Conservation (phyloP, 1,140 invertebrate genomes). For the Orius laevigatus region DNA sequence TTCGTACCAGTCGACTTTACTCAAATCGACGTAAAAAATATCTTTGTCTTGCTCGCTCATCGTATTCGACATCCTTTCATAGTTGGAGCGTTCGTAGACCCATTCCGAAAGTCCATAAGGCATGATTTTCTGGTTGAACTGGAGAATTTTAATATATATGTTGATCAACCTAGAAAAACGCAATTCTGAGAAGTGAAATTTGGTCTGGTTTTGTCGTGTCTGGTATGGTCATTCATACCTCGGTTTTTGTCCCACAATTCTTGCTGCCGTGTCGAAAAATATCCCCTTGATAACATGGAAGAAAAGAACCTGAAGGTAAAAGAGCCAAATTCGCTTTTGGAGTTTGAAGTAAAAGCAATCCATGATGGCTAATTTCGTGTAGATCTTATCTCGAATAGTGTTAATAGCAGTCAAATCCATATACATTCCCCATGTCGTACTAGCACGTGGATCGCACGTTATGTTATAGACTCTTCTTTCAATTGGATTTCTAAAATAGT, state of each 20-base stretch:
- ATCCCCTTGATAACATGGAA: constrained; percentile 47
- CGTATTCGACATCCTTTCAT: constrained; percentile 35
- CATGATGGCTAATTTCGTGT: neutral
- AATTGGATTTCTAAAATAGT: neutral
- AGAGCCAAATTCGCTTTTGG: constrained; percentile 32
- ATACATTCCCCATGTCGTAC: neutral
- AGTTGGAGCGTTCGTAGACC: constrained; percentile 47
- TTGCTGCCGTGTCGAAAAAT: constrained; percentile 39
- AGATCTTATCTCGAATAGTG: neutral
- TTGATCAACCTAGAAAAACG: constrained; percentile 42
- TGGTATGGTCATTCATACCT: constrained; percentile 24
- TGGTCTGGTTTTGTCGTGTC: neutral
- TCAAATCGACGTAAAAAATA: constrained; percentile 51
- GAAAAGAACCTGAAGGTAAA: constrained; percentile 33
- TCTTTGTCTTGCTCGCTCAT: constrained; percentile 39
- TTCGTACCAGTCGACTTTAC: constrained; percentile 44
- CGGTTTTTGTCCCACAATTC: constrained; percentile 41
- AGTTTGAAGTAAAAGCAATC: constrained; percentile 34
- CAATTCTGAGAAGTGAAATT: too few species aligned
- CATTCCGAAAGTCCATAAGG: constrained; percentile 58
- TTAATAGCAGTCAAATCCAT: neutral
- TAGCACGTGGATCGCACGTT: neutral
- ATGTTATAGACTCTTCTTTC: neutral
- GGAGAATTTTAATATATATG: constrained; percentile 57
- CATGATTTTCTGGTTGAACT: constrained; percentile 49